Evolutionary conservation across 2,888 invertebrate species (phyloP).

Genomic region (Hipparchia semele): DNA sequence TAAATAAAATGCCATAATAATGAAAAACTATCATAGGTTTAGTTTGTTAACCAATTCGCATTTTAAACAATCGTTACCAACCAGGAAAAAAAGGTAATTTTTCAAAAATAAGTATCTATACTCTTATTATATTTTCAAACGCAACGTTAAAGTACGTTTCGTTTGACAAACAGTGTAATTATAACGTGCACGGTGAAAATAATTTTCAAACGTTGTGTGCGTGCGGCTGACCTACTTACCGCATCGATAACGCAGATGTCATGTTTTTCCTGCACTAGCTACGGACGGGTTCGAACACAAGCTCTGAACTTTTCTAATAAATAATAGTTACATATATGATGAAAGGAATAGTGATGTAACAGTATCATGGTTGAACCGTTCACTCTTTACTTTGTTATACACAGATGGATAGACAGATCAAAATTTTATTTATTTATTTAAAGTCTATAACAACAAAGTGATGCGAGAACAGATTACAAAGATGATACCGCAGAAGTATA

Average conservation of each 20-base stretch:
- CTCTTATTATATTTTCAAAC: constrained; percentile 14
- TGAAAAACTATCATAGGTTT: background rate
- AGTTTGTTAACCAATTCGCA: too few species aligned
- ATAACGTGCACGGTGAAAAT: constrained; percentile 67
- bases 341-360: background rate
- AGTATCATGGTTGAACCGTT: background rate
- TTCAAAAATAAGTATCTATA: too few species aligned
- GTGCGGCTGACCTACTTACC: constrained; percentile 69
- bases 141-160: constrained; percentile 30
- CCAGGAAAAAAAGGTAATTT: background rate
- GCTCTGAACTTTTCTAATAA: constrained; percentile 9
- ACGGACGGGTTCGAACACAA: constrained; percentile 6
- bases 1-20: background rate
- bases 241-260: constrained; percentile 74
- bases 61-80: too few species aligned
- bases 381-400: background rate
- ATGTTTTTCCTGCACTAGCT: constrained; percentile 36
- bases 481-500: too few species aligned
- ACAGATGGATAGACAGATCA: too few species aligned
- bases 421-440: too few species aligned
- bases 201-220: constrained; percentile 67
- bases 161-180: constrained; percentile 58
- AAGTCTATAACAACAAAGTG: too few species aligned
- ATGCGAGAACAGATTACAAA: too few species aligned
- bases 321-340: background rate